A percentile compares a stretch with the other conserved stretches of the same genome.
Conservation (phyloP, 2,113 vertebrate genomes). For the Bungarus multicinctus region DNA sequence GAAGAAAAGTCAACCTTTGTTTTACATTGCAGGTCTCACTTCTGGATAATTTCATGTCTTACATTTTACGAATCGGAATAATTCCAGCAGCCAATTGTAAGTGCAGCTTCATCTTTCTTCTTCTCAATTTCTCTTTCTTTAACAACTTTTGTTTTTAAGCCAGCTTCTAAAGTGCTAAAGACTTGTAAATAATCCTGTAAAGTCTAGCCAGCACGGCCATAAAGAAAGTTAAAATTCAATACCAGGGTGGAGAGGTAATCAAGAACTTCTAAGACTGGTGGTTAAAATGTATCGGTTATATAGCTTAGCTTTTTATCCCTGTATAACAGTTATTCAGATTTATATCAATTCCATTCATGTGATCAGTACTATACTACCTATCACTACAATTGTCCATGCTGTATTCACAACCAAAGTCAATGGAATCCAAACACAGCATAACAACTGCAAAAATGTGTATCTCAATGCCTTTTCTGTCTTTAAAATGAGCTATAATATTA, state of each 20-base stretch:
- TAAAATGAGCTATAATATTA: background rate
- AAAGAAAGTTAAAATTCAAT: background rate
- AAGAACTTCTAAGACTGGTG: background rate
- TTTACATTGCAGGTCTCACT: slow-evolving; percentile 56
- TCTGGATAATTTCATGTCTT: slow-evolving; percentile 71
- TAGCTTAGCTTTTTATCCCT: background rate
- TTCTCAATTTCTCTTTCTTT: background rate
- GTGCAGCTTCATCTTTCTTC: background rate
- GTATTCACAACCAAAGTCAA: background rate
- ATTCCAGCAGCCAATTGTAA: slow-evolving; percentile 72
- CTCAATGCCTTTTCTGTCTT: background rate
- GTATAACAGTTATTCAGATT: background rate
- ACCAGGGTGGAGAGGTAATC: background rate
- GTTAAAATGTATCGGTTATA: background rate
- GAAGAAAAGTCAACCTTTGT: slow-evolving; percentile 19
- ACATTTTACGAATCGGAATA: slow-evolving; percentile 69
- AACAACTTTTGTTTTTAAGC: background rate
- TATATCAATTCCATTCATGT: background rate
- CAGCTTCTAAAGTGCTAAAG: background rate
- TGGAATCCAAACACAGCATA: background rate
- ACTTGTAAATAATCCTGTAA: background rate
- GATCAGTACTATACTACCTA: background rate
- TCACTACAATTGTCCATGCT: background rate
- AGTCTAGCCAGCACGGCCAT: background rate
- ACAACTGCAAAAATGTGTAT: background rate